phyloP scores from a whole-genome alignment of 2,113 vertebrate species.

The Hemibagrus wyckioides region DNA sequence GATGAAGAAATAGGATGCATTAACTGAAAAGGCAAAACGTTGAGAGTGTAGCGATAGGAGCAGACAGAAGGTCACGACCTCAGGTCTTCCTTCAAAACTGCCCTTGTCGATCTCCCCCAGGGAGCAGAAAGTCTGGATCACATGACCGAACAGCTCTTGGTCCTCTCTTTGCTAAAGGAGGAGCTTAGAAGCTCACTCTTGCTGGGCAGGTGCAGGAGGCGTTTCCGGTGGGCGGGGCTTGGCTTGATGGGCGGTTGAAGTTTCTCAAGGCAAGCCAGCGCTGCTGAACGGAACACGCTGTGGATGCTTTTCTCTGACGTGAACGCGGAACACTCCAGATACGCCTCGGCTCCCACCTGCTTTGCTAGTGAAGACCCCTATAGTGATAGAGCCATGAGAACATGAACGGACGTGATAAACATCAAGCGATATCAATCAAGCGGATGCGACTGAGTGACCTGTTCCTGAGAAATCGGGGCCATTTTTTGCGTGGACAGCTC shows the following conservation, averaged over 20 bases:
- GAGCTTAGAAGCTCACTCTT: slow-evolving; percentile 86
- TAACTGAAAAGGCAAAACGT: slow-evolving; percentile 27
- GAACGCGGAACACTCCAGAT: slow-evolving; percentile 93
- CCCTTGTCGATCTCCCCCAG: neutral
- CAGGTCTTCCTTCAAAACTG: slow-evolving; percentile 1
- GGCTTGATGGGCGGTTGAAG: slow-evolving; percentile 70
- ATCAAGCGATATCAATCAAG: neutral
- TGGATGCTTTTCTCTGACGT: slow-evolving; percentile 94
- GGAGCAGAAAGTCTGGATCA: slow-evolving; percentile 67
- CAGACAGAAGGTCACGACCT: slow-evolving; percentile 23
- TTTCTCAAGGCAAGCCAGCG: slow-evolving; percentile 83
- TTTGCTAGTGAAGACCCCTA: slow-evolving; percentile 87
- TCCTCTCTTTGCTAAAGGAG: slow-evolving; percentile 89
- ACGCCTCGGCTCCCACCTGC: slow-evolving; percentile 87
- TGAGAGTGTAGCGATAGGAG: neutral
- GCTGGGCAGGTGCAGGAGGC: slow-evolving; percentile 87
- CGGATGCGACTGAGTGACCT: slow-evolving; percentile 72
- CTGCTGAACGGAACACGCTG: slow-evolving; percentile 86
- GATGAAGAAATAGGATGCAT: neutral
- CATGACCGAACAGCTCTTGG: slow-evolving; percentile 93
- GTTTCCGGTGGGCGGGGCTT: slow-evolving; percentile 84
- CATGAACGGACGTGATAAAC: neutral
- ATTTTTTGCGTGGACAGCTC: slow-evolving; percentile 94
- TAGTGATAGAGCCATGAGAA: neutral
- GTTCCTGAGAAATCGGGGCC: slow-evolving; percentile 87